phyloP scores from a whole-genome alignment of 1,140 invertebrate genomes.

The Anastatus disparis region DNA sequence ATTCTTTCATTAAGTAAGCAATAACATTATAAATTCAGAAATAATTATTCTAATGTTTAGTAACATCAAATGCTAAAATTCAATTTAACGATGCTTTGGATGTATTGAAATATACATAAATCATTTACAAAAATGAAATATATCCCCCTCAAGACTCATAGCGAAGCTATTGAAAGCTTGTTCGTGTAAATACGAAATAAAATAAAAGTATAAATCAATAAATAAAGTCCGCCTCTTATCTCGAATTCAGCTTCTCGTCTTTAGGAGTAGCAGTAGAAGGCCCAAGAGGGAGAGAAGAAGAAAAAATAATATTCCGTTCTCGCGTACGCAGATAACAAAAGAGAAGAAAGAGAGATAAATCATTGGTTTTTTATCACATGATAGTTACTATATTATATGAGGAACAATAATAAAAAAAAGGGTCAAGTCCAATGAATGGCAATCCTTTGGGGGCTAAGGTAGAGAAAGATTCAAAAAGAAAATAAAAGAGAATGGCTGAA shows the following conservation, averaged over 20 bases:
- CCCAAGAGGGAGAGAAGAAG: too few species aligned
- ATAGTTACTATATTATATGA: constrained; percentile 2
- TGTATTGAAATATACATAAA: too few species aligned
- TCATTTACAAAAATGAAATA: too few species aligned
- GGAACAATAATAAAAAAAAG: too few species aligned
- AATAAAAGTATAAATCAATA: constrained; percentile 11
- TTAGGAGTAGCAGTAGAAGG: too few species aligned
- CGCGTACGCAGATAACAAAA: too few species aligned
- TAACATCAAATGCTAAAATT: too few species aligned
- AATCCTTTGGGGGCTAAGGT: not conserved
- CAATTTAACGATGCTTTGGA: too few species aligned
- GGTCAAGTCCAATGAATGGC: not conserved
- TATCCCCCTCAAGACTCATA: too few species aligned
- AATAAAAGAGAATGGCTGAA: not conserved
- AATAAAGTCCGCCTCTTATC: constrained; percentile 8
- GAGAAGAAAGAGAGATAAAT: constrained; percentile 30
- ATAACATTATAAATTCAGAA: too few species aligned
- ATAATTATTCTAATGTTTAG: too few species aligned
- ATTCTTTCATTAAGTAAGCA: too few species aligned
- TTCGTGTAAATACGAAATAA: constrained; percentile 6
- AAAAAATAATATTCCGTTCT: constrained; percentile 19
- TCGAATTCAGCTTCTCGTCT: not conserved
- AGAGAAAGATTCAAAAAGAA: not conserved
- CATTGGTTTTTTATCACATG: not conserved
- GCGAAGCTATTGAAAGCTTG: constrained; percentile 1